Evolutionary conservation across 30 jellyfish, hydroid and myxozoan genomes (phyloP).

Genomic region (Pelagia noctiluca): DNA sequence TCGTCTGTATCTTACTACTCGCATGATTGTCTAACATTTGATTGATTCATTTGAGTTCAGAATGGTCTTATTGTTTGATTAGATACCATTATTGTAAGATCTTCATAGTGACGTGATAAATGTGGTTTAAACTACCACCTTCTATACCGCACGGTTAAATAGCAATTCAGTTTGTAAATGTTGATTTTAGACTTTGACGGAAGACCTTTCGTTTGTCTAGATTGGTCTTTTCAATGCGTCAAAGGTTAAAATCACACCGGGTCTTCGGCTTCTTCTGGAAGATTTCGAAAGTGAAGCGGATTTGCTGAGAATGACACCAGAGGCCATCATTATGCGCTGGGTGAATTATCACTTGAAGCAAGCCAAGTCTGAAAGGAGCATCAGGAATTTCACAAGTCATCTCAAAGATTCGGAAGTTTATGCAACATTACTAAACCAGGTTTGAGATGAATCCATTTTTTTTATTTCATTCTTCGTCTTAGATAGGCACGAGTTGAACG

Average conservation of each 20-base stretch:
- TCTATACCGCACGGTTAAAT: not conserved
- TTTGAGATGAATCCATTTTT: too few relatives aligned
- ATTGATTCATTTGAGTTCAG: too few relatives aligned
- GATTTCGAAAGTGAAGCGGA: constrained; percentile 67
- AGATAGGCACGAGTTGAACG: too few relatives aligned
- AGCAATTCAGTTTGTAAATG: too few relatives aligned
- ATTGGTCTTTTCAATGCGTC: constrained; percentile 61
- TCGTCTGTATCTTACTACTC: too few relatives aligned
- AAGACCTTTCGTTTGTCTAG: constrained; percentile 29
- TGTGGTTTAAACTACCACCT: not conserved
- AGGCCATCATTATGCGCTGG: constrained; percentile 70
- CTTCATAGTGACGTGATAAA: not conserved
- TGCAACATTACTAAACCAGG: constrained; percentile 40
- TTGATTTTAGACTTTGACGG: too few relatives aligned
- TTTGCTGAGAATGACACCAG: constrained; percentile 73
- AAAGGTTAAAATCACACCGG: constrained; percentile 50
- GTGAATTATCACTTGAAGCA: too few relatives aligned
- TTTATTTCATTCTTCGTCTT: too few relatives aligned
- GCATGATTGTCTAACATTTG: too few relatives aligned
- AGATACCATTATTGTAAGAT: not conserved
- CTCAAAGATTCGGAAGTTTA: constrained; percentile 67
- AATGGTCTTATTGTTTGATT: too few relatives aligned
- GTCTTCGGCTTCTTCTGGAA: constrained; percentile 44
- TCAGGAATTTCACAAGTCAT: constrained; percentile 58
- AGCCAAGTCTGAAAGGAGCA: too few relatives aligned